Base-by-base conservation (phyloP, 2,888 invertebrate species). In the Rhingia rostrata region DNA sequence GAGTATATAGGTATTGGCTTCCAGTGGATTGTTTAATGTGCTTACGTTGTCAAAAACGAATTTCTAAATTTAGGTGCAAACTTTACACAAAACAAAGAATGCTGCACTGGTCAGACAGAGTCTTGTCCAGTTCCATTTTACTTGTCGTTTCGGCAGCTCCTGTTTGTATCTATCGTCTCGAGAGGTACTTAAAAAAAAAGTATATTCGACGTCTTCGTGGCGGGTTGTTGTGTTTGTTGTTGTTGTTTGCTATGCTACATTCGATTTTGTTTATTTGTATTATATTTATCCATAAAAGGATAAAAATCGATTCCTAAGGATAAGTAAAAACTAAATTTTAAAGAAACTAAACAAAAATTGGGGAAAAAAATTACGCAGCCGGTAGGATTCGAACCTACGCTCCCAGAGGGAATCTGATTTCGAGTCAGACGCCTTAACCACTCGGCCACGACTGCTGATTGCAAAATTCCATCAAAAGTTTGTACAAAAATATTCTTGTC, bases 391-490 rank as follows among this genome's bases (percentile, higher is more conserved):
- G 79, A 84, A 84, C 84, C 84, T 84, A 84, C 84, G 84, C 84
- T 84, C 84, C 84, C 84, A 84, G 84, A 84, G 84, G 84, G 84
- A 84, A 84, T 84, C 84, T 84, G 84, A 84, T 84, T 84, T 84
- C 84, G 84, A 84, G 84, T 84, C 84, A 84, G 84, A 84, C 84
- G 84, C 84, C 84, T 84, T 84, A 84, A 84, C 84, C 84, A 84
- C 84, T 84, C 84, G 84, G 84, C 84, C 84, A 84, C 84, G 84
- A 84, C 84, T 84, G 84, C 84, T 75, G 33, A 83, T 73, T 69
- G 22, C 6, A 0, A 22, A 22, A 4, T 5, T 4, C 0, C 0
- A 5, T 58, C 63, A 51, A 69, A 69, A 84, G 37, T 64, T 6
- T 30, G 2, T 43, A 60, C 10, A 73, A 56, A 4, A 73, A 47